Percentiles rank a stretch among this genome's conserved stretches.
These are phyloP conservation scores for Tillus elongatus DNA, from an alignment of 2,888 invertebrate genomes.

Conservation along the genomic window DNA sequence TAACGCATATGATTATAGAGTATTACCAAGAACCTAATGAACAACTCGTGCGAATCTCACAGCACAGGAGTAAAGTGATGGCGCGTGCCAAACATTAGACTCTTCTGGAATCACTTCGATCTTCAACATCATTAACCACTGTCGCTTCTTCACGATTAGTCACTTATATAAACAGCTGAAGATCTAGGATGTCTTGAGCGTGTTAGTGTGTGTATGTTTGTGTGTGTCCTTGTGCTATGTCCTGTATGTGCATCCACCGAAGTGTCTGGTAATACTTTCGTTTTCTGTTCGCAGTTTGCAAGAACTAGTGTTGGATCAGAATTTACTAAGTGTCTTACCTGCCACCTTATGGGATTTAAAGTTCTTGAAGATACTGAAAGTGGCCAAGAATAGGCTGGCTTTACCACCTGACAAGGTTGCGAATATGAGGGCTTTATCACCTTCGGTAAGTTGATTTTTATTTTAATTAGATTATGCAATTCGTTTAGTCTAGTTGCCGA, in stretches of 20 bases:
- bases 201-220: too few relatives aligned
- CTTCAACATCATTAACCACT: too few relatives aligned
- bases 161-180: too few relatives aligned
- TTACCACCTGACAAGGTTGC: constrained; percentile 44
- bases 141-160: too few relatives aligned
- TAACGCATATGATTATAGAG: constrained; percentile 32
- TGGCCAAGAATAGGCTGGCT: constrained; percentile 48
- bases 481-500: constrained; percentile 10
- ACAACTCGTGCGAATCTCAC: constrained; percentile 32
- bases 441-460: constrained; percentile 41
- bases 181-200: too few relatives aligned
- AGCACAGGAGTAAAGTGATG: constrained; percentile 13
- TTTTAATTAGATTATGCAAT: too few relatives aligned
- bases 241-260: constrained; percentile 39
- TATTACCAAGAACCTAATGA: constrained; percentile 27
- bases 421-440: constrained; percentile 49
- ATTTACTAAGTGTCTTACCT: constrained; percentile 57
- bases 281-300: constrained; percentile 51
- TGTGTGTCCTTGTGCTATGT: constrained; percentile 34
- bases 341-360: constrained; percentile 51
- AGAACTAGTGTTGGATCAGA: constrained; percentile 63
- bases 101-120: background rate
- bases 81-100: constrained; percentile 15
- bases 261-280: constrained; percentile 25
- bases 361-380: constrained; percentile 51